These are phyloP conservation scores for Odontamblyopus rebecca DNA, from an alignment of 2,797 vertebrate species.

Conservation along the genomic window DNA sequence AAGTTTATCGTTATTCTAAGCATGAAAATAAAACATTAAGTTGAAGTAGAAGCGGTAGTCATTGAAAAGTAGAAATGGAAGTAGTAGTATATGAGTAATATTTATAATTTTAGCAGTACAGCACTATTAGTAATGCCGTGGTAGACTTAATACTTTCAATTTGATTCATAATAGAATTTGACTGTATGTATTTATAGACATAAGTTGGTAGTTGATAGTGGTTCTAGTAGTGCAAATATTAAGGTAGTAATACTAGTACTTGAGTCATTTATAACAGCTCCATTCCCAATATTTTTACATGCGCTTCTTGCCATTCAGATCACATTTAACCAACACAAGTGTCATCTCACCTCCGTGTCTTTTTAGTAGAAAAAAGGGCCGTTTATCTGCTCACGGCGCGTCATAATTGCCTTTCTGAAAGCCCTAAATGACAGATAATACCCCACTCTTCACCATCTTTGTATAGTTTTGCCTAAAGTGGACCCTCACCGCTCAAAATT, in stretches of 20 bases:
- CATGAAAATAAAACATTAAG: too few relatives aligned
- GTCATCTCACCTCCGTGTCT: conserved; percentile 32
- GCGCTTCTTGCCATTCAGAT: conserved; percentile 43
- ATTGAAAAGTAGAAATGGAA: too few relatives aligned
- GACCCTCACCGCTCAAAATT: conserved; percentile 52
- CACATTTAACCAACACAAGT: conserved; percentile 26
- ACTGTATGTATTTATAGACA: neutral
- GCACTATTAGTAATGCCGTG: neutral
- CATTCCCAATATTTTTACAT: conserved; percentile 25
- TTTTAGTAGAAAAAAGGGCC: conserved; percentile 41
- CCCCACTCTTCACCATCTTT: conserved; percentile 47
- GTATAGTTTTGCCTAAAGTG: conserved; percentile 49
- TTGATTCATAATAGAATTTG: neutral
- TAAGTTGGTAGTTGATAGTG: neutral
- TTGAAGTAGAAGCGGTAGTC: too few relatives aligned
- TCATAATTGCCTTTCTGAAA: conserved; percentile 61
- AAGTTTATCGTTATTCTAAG: too few relatives aligned
- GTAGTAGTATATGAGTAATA: too few relatives aligned
- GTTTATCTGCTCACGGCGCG: conserved; percentile 48
- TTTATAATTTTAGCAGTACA: too few relatives aligned
- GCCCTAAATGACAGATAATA: conserved; percentile 57
- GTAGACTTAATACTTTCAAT: neutral
- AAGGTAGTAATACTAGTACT: neutral
- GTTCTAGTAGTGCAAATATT: neutral
- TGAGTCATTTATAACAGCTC: neutral